Conservation (phyloP, 2,797 vertebrate genomes). For the Alfaro cultratus region DNA sequence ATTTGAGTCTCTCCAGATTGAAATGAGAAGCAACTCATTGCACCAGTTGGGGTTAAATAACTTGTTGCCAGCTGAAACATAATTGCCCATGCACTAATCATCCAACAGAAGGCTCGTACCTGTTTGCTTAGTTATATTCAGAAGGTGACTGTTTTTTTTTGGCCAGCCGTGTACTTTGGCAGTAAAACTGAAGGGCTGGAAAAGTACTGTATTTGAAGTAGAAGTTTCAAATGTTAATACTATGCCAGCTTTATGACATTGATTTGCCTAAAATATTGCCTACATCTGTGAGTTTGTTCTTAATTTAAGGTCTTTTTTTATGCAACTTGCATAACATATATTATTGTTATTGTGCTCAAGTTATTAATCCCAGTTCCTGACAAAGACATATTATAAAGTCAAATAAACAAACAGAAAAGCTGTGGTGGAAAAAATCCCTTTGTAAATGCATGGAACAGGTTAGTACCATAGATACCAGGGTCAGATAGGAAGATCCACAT, state of each 20-base stretch:
- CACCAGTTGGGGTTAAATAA: too few relatives aligned
- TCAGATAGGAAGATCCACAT: not conserved
- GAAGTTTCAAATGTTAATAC: not conserved
- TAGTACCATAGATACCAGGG: not conserved
- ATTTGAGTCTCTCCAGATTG: too few relatives aligned
- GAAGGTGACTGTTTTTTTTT: too few relatives aligned
- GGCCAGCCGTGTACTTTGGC: not conserved
- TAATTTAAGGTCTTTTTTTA: not conserved
- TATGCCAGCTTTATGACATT: not conserved
- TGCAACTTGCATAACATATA: not conserved
- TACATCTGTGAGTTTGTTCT: not conserved
- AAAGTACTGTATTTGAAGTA: not conserved
- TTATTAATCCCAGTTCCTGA: not conserved
- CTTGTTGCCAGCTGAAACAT: too few relatives aligned
- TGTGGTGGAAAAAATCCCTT: not conserved
- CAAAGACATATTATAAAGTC: not conserved
- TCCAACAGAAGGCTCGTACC: too few relatives aligned
- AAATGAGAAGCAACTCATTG: too few relatives aligned
- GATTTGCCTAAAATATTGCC: not conserved
- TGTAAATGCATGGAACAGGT: not conserved
- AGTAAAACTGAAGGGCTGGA: not conserved
- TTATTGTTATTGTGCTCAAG: not conserved
- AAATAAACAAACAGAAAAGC: not conserved
- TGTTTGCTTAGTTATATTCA: too few relatives aligned
- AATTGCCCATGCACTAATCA: too few relatives aligned